Percentiles rank a stretch among this genome's conserved stretches.
Conservation (phyloP, 2,113 vertebrate genomes). For the Corydoras sp. region DNA sequence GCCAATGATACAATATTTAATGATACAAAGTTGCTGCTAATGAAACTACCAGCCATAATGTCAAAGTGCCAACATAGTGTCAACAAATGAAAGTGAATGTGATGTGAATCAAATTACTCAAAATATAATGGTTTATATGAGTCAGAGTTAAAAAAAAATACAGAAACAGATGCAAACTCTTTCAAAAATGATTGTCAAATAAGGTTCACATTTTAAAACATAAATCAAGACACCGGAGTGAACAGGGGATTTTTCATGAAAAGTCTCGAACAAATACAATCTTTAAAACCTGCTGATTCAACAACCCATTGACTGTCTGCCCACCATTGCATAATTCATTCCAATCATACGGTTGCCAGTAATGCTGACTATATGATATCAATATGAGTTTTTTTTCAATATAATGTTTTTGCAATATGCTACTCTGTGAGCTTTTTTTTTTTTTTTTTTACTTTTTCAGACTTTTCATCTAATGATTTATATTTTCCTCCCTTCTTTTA, state of each 20-base stretch:
- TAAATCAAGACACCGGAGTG: slow-evolving; percentile 12
- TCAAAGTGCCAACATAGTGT: slow-evolving; percentile 63
- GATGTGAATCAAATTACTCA: too few relatives aligned
- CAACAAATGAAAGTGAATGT: too few relatives aligned
- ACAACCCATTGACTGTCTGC: slow-evolving; percentile 3
- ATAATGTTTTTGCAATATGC: too few relatives aligned
- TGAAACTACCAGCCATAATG: slow-evolving; percentile 69
- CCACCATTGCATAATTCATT: slow-evolving; percentile 9
- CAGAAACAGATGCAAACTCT: slow-evolving; percentile 21
- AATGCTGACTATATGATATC: too few relatives aligned
- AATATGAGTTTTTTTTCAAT: too few relatives aligned
- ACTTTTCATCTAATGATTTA: background rate
- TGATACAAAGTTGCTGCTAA: slow-evolving; percentile 64
- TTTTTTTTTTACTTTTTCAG: background rate
- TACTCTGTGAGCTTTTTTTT: too few relatives aligned
- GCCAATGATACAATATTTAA: slow-evolving; percentile 78
- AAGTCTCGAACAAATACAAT: slow-evolving; percentile 8
- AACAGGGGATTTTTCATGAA: slow-evolving; percentile 7
- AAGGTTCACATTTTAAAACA: slow-evolving; percentile 41
- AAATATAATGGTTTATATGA: slow-evolving; percentile 54
- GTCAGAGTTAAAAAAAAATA: slow-evolving; percentile 65
- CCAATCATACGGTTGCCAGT: slow-evolving; percentile 13
- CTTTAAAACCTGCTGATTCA: slow-evolving; percentile 2
- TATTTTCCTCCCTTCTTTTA: background rate
- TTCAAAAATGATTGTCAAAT: slow-evolving; percentile 44